Evolutionary conservation across 2,888 invertebrate genomes (phyloP), one percentile per base, ranked within the genome.

Genomic region (Ischnura elegans): DNA sequence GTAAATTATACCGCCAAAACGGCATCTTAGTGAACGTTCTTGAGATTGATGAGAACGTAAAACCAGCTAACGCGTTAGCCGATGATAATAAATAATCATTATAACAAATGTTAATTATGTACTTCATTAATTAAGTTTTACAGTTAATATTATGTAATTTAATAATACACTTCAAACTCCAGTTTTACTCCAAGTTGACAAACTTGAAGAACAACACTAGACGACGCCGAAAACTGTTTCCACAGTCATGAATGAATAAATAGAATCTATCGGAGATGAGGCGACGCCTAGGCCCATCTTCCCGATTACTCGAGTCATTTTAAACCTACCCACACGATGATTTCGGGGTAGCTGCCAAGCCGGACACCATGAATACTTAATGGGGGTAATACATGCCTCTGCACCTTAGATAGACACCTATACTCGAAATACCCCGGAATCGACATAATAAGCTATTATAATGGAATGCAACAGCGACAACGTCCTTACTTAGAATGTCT

Each of bases 271-370:
- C 13, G 36, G 76, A 76, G 16, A 76, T 13, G 76, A 76, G 36
- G 76, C 76, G 76, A 76, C 16, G 76, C 76, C 76, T 36, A 36
- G 36, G 76, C 76, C 36, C 76, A 76, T 76, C 76, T 76, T 76
- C 76, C 29, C n/a, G 10, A 76, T 76, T 36, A 76, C 76, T 36
- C 21, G 36, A 76, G 76, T 36, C 76, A 76, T 76, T 76, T 76
- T 36, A 76, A 76, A 36, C 36, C 76, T 36, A 36, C 76, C 76
- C 76, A 76, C 76, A 36, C 76, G 36, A 29, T 13, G 25, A 25
- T 76, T 16, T 8, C 36, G 29, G 76, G 76, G 36, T 36, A 76
- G 36, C 76, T 76, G 76, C 76, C 76, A 76, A 76, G 76, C 25
- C 13, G 76, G 36, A 10, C 76, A 29, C 76, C 36, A 36, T 13